Evolutionary conservation across 2,888 invertebrate genomes (phyloP).

Genomic region (Lepidocyrtoides sp.): DNA sequence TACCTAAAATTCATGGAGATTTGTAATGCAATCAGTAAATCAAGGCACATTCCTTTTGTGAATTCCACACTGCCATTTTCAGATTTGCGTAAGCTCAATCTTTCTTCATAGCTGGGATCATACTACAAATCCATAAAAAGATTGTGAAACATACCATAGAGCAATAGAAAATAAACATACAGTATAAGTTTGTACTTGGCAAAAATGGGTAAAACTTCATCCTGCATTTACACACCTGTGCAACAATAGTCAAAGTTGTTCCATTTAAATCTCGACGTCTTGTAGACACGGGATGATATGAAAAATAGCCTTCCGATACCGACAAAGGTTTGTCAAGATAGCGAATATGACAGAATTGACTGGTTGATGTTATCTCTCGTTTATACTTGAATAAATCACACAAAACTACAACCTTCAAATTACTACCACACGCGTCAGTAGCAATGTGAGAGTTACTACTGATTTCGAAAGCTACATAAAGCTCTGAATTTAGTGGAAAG

Average conservation of each 20-base stretch:
- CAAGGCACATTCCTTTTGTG: conserved; percentile 64
- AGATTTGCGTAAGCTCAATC: conserved; percentile 23
- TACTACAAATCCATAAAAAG: conserved; percentile 46
- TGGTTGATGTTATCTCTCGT: not conserved
- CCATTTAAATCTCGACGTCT: conserved; percentile 38
- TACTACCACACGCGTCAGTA: not conserved
- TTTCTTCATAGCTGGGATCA: conserved; percentile 61
- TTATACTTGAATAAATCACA: conserved; percentile 38
- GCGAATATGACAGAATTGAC: conserved; percentile 22
- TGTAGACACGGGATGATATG: conserved; percentile 29
- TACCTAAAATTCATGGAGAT: conserved; percentile 69
- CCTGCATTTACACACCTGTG: conserved; percentile 65
- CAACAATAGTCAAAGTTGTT: conserved; percentile 26
- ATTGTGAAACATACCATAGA: not conserved
- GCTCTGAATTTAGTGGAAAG: conserved; percentile 24
- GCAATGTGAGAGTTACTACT: not conserved
- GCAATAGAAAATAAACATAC: not conserved
- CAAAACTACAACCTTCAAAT: not conserved
- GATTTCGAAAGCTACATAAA: conserved; percentile 35
- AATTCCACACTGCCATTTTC: conserved; percentile 55
- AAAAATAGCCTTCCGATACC: conserved; percentile 21
- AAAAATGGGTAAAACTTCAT: conserved; percentile 2
- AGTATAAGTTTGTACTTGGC: too few relatives aligned
- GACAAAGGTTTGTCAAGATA: conserved; percentile 17
- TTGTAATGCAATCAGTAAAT: conserved; percentile 57